These are phyloP conservation scores for Zapornia atra DNA, from an alignment of 2,113 vertebrate species.

Conservation along the genomic window DNA sequence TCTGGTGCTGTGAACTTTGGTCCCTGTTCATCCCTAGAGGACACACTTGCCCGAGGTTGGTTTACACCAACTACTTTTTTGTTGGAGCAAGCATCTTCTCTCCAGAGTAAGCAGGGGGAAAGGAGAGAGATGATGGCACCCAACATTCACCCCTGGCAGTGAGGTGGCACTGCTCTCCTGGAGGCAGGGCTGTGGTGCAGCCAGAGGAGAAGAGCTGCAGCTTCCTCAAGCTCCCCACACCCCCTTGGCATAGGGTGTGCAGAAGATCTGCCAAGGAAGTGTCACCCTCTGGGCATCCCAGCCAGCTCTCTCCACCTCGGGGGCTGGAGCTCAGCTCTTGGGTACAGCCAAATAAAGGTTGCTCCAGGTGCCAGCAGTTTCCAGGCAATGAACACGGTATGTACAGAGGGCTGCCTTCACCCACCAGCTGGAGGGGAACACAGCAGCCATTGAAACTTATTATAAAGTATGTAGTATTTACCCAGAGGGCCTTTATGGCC, in stretches of 20 bases:
- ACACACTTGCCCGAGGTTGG: not conserved
- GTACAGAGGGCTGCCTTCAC: conserved; percentile 11
- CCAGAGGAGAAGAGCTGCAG: not conserved
- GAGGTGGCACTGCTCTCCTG: not conserved
- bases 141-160: not conserved
- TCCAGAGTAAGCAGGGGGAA: not conserved
- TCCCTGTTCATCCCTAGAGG: not conserved
- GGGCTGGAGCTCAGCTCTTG: not conserved
- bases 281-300: not conserved
- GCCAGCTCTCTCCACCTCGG: not conserved
- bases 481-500: not conserved
- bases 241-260: not conserved
- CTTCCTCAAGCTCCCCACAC: not conserved
- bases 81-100: not conserved
- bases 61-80: not conserved
- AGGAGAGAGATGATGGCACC: not conserved
- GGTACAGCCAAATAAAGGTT: conserved; percentile 21
- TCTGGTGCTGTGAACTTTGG: accelerated
- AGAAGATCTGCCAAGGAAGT: conserved; percentile 1
- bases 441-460: conserved; percentile 29
- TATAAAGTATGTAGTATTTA: conserved; percentile 17
- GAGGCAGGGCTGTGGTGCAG: not conserved
- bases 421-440: conserved; percentile 31
- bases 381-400: not conserved
- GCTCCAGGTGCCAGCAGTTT: conserved; percentile 20